phyloP scores from a whole-genome alignment of 2,797 vertebrate genomes.

The Ammospiza maritima region DNA sequence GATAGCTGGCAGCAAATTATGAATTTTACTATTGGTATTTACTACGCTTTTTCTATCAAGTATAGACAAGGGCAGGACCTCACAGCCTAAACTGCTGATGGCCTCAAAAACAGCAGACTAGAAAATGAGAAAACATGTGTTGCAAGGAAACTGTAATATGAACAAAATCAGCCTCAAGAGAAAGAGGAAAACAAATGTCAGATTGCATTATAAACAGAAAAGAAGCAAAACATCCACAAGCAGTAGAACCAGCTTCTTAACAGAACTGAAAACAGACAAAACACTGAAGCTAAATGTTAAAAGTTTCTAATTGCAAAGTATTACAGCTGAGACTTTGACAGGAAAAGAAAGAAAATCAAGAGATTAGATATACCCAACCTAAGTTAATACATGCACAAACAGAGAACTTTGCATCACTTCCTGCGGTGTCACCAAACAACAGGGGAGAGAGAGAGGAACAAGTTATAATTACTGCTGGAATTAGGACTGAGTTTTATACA shows the following conservation, averaged over 20 bases:
- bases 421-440: not conserved
- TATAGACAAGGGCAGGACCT: constrained; percentile 58
- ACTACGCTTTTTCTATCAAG: constrained; percentile 29
- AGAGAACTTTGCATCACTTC: constrained; percentile 54
- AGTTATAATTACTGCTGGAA: constrained; percentile 58
- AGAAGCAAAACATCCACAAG: constrained; percentile 5
- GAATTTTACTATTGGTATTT: constrained; percentile 22
- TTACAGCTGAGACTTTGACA: not conserved
- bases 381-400: constrained; percentile 20
- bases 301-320: not conserved
- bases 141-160: constrained; percentile 62
- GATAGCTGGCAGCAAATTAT: constrained; percentile 45
- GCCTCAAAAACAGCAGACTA: constrained; percentile 29
- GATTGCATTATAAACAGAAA: constrained; percentile 39
- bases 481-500: constrained; percentile 35
- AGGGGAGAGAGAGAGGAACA: not conserved
- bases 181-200: constrained; percentile 65
- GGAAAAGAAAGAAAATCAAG: not conserved
- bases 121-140: constrained; percentile 62
- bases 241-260: not conserved
- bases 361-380: not conserved
- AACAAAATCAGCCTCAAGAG: constrained; percentile 59
- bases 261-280: constrained; percentile 2
- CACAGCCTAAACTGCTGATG: constrained; percentile 36
- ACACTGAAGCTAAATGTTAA: not conserved